These are phyloP conservation scores for Ondatra zibethicus DNA, from an alignment of 2,113 vertebrate species.

Conservation along the genomic window DNA sequence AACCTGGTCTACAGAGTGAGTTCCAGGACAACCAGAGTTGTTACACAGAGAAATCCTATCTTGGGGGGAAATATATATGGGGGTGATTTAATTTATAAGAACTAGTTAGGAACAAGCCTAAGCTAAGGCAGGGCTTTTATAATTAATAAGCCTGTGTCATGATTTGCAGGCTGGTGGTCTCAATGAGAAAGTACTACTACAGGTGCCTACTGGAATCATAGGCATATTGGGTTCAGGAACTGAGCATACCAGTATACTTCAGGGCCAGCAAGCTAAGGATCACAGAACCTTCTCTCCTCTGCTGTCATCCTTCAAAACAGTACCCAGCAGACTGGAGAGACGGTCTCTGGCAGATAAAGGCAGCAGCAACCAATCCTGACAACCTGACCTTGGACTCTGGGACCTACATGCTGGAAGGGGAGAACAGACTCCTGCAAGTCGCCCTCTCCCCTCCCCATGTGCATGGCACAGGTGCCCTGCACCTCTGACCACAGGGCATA, in stretches of 20 bases:
- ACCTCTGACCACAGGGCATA: neutral
- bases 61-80: no score
- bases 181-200: neutral
- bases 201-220: neutral
- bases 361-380: neutral
- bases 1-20: no score
- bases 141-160: neutral
- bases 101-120: neutral
- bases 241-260: neutral
- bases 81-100: neutral
- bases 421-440: neutral
- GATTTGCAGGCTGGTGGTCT: neutral
- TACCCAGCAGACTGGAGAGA: neutral
- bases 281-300: neutral
- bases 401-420: neutral
- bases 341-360: neutral
- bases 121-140: neutral
- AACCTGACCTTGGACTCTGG: neutral
- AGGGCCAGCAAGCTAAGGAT: neutral
- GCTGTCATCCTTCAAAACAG: neutral
- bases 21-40: no score
- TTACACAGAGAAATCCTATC: no score
- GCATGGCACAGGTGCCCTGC: neutral
- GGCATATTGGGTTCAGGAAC: neutral
- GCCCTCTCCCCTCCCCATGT: neutral